Base-by-base conservation (phyloP, 2,888 invertebrate species). In the Platycheirus albimanus region DNA sequence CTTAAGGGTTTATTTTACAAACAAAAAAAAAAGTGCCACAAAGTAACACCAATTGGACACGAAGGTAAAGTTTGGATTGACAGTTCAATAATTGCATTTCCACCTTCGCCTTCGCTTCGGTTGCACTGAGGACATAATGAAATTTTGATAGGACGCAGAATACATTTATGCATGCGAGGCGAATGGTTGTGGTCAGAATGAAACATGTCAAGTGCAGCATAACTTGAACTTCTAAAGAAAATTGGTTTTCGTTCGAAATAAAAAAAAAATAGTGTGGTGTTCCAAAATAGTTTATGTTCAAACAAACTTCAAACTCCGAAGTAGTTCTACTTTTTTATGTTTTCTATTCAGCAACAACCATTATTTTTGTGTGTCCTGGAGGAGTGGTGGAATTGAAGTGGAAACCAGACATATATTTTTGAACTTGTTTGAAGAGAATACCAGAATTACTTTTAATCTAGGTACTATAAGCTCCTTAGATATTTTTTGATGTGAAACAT, bases 61-160 rank as follows among this genome's bases (percentile, higher is more conserved):
- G 17, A 43, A 5, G 17, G 56, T 33, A 17, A 52, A 19, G 52
- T 54, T 69, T 61, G 15, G 74, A 69, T 63, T 74, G 74, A 56
- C 79, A 75, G 66, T 56, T 75, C 67, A 49, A 74, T 74, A 80
- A 80, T 80, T 80, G 54, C 54, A 36, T 74, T 80, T 63, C 52
- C 41, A 45, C 67, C 52, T 63, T 38, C 38, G 24, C 3, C 24
- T n/a, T n/a, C n/a, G n/a, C n/a, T n/a, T n/a, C 3, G 45, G 61
- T 54, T 38, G 63, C 49, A 52, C 36, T 51, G 61, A 52, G 24
- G 33, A 36, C 67, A 51, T 61, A 69, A 51, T 69, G 75, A 76
- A 67, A 75, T 58, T 75, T 58, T 19, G 47, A 58, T 47, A 8
- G 13, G 24, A 61, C 8, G 28, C 17, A 24, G 11, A 5, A 24